These are phyloP conservation scores for Thomomys bottae DNA, from an alignment of 2,113 vertebrate species.

Conservation along the genomic window DNA sequence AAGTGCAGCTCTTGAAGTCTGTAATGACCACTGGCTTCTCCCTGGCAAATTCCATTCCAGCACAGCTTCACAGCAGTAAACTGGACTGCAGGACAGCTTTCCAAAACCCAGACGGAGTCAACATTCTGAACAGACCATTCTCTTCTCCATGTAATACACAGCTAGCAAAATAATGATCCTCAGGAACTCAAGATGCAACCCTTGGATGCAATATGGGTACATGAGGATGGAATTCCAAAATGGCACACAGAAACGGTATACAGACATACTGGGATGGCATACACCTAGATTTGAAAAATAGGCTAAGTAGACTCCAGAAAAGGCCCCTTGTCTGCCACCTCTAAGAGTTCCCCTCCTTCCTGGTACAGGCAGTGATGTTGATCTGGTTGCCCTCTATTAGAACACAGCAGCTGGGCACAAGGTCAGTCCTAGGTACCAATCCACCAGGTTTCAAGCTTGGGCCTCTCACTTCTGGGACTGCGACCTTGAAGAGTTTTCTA, in stretches of 20 bases:
- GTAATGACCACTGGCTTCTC: too few relatives aligned
- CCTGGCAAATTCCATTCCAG: background rate
- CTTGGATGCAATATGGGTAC: background rate
- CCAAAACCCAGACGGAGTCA: background rate
- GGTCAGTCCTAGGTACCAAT: background rate
- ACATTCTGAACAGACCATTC: background rate
- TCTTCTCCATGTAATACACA: background rate
- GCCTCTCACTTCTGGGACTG: background rate
- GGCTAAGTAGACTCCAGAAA: background rate
- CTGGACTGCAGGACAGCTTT: background rate
- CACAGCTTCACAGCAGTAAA: background rate
- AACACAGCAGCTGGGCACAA: rapidly evolving
- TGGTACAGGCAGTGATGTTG: rapidly evolving
- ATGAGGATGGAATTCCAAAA: background rate
- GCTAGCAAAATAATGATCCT: background rate
- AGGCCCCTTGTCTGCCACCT: background rate
- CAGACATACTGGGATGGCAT: too few relatives aligned
- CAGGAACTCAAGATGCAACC: background rate
- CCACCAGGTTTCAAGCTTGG: background rate
- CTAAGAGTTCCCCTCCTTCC: rapidly evolving
- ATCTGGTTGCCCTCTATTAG: background rate
- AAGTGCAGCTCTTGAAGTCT: background rate
- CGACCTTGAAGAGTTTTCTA: background rate
- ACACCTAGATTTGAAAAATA: background rate
- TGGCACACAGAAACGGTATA: background rate